phyloP scores from a whole-genome alignment of 2,113 vertebrate species.

The Eleginops maclovinus region DNA sequence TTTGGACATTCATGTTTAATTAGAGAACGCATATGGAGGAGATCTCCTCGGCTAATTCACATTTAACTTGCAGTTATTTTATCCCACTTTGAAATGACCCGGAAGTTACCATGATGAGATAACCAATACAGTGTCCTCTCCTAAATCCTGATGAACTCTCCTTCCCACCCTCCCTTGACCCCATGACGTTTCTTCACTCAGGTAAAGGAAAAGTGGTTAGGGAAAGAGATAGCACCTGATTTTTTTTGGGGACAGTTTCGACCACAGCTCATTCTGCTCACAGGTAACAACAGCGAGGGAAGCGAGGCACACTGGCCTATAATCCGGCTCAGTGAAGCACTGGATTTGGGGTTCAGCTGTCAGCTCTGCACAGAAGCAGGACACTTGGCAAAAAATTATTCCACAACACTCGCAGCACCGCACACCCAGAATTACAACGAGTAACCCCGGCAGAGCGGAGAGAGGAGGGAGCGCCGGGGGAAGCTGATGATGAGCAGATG shows the following conservation, averaged over 20 bases:
- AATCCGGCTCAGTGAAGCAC: conserved; percentile 69
- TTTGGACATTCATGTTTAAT: too few relatives aligned
- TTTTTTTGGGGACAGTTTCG: too few relatives aligned
- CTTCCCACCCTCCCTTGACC: too few relatives aligned
- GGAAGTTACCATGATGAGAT: too few relatives aligned
- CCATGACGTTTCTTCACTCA: too few relatives aligned
- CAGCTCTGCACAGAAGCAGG: conserved; percentile 46
- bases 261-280: too few relatives aligned
- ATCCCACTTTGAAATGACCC: conserved; percentile 8
- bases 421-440: conserved; percentile 72
- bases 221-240: too few relatives aligned
- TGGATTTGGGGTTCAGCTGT: conserved; percentile 74
- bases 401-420: conserved; percentile 55
- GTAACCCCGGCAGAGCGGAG: conserved; percentile 54
- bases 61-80: conserved; percentile 27
- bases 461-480: conserved; percentile 34
- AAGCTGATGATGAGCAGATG: conserved; percentile 70
- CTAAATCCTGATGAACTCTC: too few relatives aligned
- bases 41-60: conserved; percentile 42
- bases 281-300: conserved; percentile 51
- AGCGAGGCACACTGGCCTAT: conserved; percentile 49
- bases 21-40: not conserved
- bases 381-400: conserved; percentile 71
- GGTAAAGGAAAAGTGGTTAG: too few relatives aligned
- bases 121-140: too few relatives aligned